Base-by-base conservation (phyloP, 2,113 vertebrate genomes). In the Triplophysa siluroides region DNA sequence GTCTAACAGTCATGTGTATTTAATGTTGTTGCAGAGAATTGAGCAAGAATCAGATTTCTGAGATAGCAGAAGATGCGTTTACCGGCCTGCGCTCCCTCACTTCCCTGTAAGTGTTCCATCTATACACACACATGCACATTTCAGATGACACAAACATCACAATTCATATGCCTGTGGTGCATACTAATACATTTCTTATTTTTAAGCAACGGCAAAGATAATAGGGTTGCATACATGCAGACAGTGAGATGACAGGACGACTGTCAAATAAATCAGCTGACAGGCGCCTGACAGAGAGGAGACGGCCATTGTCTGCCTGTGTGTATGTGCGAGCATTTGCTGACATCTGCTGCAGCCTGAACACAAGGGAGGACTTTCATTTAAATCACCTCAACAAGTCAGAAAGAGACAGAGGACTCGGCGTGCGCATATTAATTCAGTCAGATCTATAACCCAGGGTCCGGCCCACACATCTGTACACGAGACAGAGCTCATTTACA, bases 21-120 rank as follows among this genome's bases (percentile, higher is more conserved):
- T 73, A 21, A 41, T 56, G 47, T 56, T 82, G 90, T 93, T 90
- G 58, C 91, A 99, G 98, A 92, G 98, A 99, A 91, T 92, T 99
- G 91, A 99, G 98, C 91, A 99, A 99, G 93, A 99, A 99, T 92
- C 97, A 99, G 88, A 96, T 99, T 90, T 95, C 96, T 14, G 98
- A 99, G 89, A 94, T 99, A 24, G 97, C 98, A 0, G 93, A 95
- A 1, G 97, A 99, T 78, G 95, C 98, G 41, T 99, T 99, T 92
- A 96, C 93, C 63, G 97, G 98, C 85, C 94, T 99, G 83, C 96
- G 97, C 81, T 98, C 95, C 2, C 97, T 99, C 90, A 97, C 95
- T 16, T 99, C 98, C 0, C 89, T 99, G 98, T 99, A 94, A 98
- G 98, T 99, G n/a, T 33, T 54, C 29, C 81, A 67, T 76, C 24